Evolutionary conservation across 2,113 vertebrate genomes (phyloP).

Genomic region (Pluvialis apricaria): DNA sequence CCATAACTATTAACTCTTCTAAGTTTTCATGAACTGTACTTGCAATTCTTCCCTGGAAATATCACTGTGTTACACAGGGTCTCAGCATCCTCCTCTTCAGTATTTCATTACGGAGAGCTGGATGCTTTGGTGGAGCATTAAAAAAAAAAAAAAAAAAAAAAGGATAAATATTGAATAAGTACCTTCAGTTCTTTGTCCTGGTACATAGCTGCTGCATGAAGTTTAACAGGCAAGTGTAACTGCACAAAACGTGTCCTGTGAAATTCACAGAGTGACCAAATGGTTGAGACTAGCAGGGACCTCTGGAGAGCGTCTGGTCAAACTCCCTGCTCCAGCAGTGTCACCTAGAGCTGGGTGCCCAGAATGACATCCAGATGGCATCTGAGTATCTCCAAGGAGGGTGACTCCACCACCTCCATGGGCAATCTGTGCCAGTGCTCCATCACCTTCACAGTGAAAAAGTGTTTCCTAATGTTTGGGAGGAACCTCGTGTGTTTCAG

Average conservation of each 20-base stretch:
- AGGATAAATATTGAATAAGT: neutral
- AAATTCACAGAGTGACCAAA: neutral
- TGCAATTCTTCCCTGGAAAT: neutral
- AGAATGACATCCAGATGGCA: neutral
- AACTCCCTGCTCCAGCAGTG: too few species aligned
- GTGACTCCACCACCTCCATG: neutral
- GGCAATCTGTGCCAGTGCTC: neutral
- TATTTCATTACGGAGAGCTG: rapidly evolving
- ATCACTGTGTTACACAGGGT: neutral
- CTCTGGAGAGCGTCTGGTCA: neutral
- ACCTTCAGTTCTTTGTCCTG: neutral
- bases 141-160: neutral
- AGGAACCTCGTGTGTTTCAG: neutral
- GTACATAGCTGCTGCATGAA: neutral
- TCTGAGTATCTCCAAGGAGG: neutral
- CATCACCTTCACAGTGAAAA: neutral
- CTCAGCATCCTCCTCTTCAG: neutral
- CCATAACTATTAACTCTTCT: neutral
- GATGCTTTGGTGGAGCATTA: neutral
- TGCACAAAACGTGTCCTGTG: neutral
- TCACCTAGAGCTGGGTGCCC: neutral
- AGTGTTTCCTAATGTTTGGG: neutral
- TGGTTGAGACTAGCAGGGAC: neutral
- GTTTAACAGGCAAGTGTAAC: neutral
- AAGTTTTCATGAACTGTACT: neutral